Evolutionary conservation across 1,140 invertebrate species (phyloP).

Genomic region (Melitaea cinxia): DNA sequence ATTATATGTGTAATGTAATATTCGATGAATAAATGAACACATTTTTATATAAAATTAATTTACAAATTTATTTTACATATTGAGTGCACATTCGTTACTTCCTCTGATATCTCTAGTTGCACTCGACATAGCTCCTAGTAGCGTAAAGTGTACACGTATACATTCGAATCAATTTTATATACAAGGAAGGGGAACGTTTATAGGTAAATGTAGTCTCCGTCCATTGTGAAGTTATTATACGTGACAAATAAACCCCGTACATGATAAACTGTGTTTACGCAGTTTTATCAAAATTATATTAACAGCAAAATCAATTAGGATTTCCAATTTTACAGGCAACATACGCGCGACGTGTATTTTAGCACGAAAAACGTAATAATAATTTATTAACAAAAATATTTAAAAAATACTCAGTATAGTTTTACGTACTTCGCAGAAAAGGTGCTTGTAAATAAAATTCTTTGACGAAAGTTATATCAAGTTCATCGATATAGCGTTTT

Average conservation of each 20-base stretch:
- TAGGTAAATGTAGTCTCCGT: conserved; percentile 62
- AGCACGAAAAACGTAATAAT: too few relatives aligned
- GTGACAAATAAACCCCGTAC: conserved; percentile 28
- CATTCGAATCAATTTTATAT: conserved; percentile 24
- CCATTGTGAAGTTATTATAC: conserved; percentile 45
- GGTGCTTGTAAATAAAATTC: too few relatives aligned
- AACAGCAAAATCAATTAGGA: not conserved
- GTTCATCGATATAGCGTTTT: too few relatives aligned
- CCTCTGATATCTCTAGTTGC: conserved; percentile 13
- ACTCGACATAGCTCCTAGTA: conserved; percentile 30
- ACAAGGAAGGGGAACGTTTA: conserved; percentile 44
- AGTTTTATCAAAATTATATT: not conserved
- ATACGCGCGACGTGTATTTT: too few relatives aligned
- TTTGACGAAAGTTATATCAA: too few relatives aligned
- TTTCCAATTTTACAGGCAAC: not conserved
- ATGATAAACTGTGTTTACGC: not conserved
- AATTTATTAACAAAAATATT: too few relatives aligned
- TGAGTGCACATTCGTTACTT: conserved; percentile 10
- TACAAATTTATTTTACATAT: not conserved
- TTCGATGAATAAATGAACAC: too few relatives aligned
- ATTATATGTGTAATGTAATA: not conserved
- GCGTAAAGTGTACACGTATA: conserved; percentile 22
- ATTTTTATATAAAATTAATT: too few relatives aligned
- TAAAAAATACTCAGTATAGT: not conserved
- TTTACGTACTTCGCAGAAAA: too few relatives aligned